phyloP scores from a whole-genome alignment of 2,797 vertebrate species.

The Podargus strigoides region DNA sequence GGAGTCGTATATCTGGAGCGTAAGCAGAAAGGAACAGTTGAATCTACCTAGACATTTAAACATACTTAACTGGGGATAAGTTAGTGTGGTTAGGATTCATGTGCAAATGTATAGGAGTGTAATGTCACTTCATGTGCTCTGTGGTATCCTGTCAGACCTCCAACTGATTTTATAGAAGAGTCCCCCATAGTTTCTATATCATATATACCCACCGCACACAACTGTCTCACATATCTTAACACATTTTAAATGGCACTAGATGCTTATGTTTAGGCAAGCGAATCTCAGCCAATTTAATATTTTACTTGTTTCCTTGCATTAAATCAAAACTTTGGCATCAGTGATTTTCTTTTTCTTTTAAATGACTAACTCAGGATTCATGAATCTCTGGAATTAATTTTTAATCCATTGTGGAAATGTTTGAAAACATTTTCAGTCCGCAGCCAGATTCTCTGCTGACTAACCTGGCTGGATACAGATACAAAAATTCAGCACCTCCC shows the following conservation, averaged over 20 bases:
- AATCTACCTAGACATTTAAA: not conserved
- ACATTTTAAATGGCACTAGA: not conserved
- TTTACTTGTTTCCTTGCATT: not conserved
- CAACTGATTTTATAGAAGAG: not conserved
- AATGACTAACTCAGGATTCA: not conserved
- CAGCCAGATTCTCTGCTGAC: not conserved
- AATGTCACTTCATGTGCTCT: not conserved
- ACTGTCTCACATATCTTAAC: not conserved
- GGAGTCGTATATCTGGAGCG: not conserved
- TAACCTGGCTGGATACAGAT: not conserved
- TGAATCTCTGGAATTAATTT: not conserved
- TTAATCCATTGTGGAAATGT: not conserved
- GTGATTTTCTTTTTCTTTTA: not conserved
- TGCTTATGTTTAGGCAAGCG: not conserved
- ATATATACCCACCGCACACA: not conserved
- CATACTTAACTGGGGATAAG: not conserved
- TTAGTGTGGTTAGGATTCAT: not conserved
- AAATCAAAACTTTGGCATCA: not conserved
- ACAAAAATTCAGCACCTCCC: not conserved
- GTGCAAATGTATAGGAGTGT: not conserved
- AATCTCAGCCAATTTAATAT: not conserved
- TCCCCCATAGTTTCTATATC: not conserved
- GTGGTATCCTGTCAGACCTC: not conserved
- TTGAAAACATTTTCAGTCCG: not conserved
- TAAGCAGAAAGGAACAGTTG: not conserved